These are phyloP conservation scores for Macropus fuliginosus DNA, from an alignment of 2,797 vertebrate species.

Conservation along the genomic window DNA sequence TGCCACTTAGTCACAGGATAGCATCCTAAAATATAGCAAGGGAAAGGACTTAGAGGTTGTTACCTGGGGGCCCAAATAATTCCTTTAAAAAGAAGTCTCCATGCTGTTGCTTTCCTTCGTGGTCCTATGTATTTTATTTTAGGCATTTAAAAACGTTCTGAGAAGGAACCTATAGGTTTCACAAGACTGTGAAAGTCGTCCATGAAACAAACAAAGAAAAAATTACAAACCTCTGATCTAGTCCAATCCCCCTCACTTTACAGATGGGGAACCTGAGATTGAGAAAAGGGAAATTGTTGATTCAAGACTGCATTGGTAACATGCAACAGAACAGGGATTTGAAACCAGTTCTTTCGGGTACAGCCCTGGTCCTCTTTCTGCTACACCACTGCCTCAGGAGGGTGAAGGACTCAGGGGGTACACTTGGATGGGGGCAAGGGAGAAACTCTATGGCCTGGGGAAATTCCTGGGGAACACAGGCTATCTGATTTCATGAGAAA, in stretches of 20 bases:
- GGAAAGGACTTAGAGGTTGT: neutral
- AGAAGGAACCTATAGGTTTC: neutral
- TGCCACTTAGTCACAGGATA: neutral
- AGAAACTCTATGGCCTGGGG: neutral
- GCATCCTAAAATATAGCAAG: neutral
- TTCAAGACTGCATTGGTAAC: neutral
- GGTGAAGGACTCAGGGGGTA: neutral
- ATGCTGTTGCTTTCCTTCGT: neutral
- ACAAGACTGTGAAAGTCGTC: neutral
- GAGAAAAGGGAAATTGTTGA: neutral
- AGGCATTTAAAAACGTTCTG: neutral
- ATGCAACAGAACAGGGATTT: neutral
- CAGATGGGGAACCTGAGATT: neutral
- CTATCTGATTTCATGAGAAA: neutral
- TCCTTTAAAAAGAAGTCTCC: neutral
- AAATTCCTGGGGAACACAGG: neutral
- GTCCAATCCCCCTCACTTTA: neutral
- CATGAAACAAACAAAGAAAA: neutral
- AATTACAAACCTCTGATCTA: neutral
- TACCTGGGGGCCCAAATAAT: neutral
- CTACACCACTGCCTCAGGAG: neutral
- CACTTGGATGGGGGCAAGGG: neutral
- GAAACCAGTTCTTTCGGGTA: neutral
- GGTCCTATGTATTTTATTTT: neutral
- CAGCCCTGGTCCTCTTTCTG: neutral